Conservation (phyloP, 2,888 invertebrate genomes). For the Protodeltote pygarga region DNA sequence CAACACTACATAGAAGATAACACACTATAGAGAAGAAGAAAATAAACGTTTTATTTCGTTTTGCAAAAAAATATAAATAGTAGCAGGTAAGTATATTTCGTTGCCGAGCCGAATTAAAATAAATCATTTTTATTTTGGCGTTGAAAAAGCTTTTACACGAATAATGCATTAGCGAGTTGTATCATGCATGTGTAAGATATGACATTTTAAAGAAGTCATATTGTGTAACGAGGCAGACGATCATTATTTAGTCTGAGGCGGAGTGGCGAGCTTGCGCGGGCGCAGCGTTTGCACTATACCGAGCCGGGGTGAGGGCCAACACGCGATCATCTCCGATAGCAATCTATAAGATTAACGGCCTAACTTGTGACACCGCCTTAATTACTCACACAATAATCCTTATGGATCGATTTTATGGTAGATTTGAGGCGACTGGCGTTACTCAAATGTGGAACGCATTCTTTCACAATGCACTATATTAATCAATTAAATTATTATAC, state of each 20-base stretch:
- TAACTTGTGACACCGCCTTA: constrained; percentile 77
- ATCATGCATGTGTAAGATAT: constrained; percentile 43
- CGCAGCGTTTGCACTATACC: constrained; percentile 51
- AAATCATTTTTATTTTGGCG: constrained; percentile 70
- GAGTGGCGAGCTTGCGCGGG: constrained; percentile 39
- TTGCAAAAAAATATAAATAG: constrained; percentile 11
- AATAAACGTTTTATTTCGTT: too few relatives aligned
- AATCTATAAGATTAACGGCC: constrained; percentile 81
- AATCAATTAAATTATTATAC: constrained; percentile 7
- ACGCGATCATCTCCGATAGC: constrained; percentile 81
- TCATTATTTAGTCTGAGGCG: constrained; percentile 57
- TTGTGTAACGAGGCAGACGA: constrained; percentile 60
- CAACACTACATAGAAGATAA: too few relatives aligned
- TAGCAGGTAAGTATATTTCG: constrained; percentile 10
- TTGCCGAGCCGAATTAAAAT: constrained; percentile 46
- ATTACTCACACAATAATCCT: constrained; percentile 77
- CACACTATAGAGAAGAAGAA: constrained; percentile 7
- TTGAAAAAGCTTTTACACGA: constrained; percentile 67
- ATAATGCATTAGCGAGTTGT: constrained; percentile 73
- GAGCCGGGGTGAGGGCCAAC: constrained; percentile 57
- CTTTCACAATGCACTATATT: constrained; percentile 4
- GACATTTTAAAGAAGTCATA: constrained; percentile 54
- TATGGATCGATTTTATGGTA: constrained; percentile 68
- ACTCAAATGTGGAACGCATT: constrained; percentile 24
- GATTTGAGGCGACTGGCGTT: constrained; percentile 28